These are phyloP conservation scores for Heliopora coerulea DNA, from an alignment of 92 coral and sea anemone genomes.

Conservation along the genomic window DNA sequence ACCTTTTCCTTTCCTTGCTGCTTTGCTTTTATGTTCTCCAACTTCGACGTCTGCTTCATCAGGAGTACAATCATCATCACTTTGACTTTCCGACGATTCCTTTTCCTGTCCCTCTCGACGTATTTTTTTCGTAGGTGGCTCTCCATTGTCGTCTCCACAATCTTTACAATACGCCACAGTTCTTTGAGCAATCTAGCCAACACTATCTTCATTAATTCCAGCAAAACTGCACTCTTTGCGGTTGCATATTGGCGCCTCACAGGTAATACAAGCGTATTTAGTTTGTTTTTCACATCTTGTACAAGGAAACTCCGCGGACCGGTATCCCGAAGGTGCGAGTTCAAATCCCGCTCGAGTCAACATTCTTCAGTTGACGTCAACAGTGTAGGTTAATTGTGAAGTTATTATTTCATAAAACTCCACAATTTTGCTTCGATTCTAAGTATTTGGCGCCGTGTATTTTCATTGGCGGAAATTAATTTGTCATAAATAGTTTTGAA, in stretches of 20 bases:
- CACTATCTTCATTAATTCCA: slow-evolving; percentile 23
- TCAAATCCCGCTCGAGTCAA: too few relatives aligned
- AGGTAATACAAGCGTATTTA: slow-evolving; percentile 7
- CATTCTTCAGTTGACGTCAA: too few relatives aligned
- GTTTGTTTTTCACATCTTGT: slow-evolving; percentile 2
- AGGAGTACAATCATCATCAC: background rate
- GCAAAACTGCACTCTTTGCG: slow-evolving; percentile 2
- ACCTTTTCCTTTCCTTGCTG: slow-evolving; percentile 32
- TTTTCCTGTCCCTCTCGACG: background rate
- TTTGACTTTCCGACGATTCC: background rate
- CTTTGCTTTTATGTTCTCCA: slow-evolving; percentile 3
- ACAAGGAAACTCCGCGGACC: background rate
- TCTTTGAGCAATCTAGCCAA: slow-evolving; percentile 20
- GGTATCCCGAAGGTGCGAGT: too few relatives aligned
- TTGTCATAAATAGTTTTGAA: too few relatives aligned
- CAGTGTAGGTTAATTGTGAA: too few relatives aligned
- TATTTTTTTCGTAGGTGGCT: slow-evolving; percentile 8
- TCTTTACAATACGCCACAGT: slow-evolving; percentile 20
- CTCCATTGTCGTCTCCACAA: background rate
- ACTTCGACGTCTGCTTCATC: slow-evolving; percentile 15
- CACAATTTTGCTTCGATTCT: too few relatives aligned
- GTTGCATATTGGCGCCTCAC: slow-evolving; percentile 9
- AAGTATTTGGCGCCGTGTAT: too few relatives aligned
- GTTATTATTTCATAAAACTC: too few relatives aligned
- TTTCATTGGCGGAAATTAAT: too few relatives aligned